Conservation (phyloP, 53 echinoderm and acorn worm genomes). For the Luidia sarsii region DNA sequence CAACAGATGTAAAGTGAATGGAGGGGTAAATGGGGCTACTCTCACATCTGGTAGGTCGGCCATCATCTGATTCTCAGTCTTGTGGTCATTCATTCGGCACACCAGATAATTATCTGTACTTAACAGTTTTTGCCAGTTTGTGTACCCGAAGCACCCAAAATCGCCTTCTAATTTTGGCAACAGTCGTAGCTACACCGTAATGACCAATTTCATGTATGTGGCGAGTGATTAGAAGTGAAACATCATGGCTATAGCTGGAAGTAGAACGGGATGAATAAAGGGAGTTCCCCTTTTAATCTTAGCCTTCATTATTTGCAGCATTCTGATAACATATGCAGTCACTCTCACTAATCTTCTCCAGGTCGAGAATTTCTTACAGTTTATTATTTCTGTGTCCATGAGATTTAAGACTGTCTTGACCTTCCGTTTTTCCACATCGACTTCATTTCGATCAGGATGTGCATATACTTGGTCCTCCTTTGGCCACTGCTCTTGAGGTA, state of each 20-base stretch:
- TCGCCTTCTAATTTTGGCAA: constrained; percentile 56
- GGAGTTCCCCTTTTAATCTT: constrained; percentile 12
- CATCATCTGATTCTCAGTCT: constrained; percentile 51
- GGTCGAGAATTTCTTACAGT: constrained; percentile 46
- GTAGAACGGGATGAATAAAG: background rate
- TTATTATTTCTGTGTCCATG: constrained; percentile 24
- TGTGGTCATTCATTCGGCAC: constrained; percentile 38
- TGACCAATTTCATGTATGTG: constrained; percentile 54
- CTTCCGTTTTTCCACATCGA: constrained; percentile 23
- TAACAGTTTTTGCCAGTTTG: constrained; percentile 55
- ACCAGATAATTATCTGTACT: constrained; percentile 54
- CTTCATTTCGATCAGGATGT: constrained; percentile 4
- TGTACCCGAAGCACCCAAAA: constrained; percentile 67
- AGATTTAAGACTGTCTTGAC: background rate
- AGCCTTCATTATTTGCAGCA: constrained; percentile 23
- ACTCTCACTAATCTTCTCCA: constrained; percentile 66
- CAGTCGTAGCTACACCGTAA: constrained; percentile 60
- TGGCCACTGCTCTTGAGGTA: constrained; percentile 56
- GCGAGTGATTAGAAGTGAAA: constrained; percentile 59
- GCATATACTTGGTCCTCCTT: too few species aligned
- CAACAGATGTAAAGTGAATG: constrained; percentile 48
- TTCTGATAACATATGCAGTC: constrained; percentile 63
- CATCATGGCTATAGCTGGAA: constrained; percentile 31
- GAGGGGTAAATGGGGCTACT: constrained; percentile 56
- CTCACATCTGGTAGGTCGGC: constrained; percentile 43